These are phyloP conservation scores for Biston betularia DNA, from an alignment of 2,888 invertebrate species.

Conservation along the genomic window DNA sequence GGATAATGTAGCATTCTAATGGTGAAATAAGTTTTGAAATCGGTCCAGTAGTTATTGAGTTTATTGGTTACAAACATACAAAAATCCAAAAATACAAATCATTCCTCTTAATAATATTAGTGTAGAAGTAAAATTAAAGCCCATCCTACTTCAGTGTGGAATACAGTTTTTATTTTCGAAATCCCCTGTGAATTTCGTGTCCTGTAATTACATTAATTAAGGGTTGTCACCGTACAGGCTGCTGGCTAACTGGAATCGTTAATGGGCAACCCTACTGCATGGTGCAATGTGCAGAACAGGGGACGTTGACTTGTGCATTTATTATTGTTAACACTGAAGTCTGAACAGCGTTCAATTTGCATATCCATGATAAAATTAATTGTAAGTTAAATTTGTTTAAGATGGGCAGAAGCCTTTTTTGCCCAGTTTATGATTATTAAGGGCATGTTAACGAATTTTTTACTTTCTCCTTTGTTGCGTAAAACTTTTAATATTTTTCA, in stretches of 20 bases:
- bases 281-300: conserved; percentile 38
- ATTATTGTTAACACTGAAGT: conserved; percentile 41
- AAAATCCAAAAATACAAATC: too few relatives aligned
- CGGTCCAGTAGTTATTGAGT: too few relatives aligned
- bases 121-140: too few relatives aligned
- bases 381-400: conserved; percentile 27
- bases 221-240: conserved; percentile 10
- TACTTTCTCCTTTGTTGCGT: not conserved
- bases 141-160: too few relatives aligned
- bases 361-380: conserved; percentile 37
- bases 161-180: conserved; percentile 9
- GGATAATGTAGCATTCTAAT: too few relatives aligned
- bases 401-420: too few relatives aligned
- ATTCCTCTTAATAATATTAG: too few relatives aligned
- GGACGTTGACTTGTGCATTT: conserved; percentile 46
- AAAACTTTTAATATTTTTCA: too few relatives aligned
- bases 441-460: not conserved
- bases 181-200: conserved; percentile 3
- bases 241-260: not conserved
- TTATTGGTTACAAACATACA: too few relatives aligned
- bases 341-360: conserved; percentile 48
- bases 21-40: too few relatives aligned
- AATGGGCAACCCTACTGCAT: conserved; percentile 32
- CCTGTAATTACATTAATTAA: conserved; percentile 16
- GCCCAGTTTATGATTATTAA: not conserved